phyloP scores from a whole-genome alignment of 2,113 vertebrate species.

The Protomyctophum bolini region DNA sequence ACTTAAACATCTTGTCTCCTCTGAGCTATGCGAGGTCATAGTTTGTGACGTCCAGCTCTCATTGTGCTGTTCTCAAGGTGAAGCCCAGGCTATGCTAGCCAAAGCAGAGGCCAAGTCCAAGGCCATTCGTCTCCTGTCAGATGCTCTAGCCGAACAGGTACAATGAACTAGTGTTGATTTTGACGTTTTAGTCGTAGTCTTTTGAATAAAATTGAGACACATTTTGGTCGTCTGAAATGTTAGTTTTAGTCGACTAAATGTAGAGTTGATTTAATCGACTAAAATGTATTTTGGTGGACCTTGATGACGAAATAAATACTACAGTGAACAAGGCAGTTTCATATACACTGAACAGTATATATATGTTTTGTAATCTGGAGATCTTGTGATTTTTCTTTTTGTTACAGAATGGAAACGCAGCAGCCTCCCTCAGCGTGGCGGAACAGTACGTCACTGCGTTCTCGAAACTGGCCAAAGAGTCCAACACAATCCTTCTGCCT shows the following conservation, averaged over 20 bases:
- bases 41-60: not conserved
- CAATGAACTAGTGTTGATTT: slow-evolving; percentile 1
- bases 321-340: too few species aligned
- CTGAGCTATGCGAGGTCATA: not conserved
- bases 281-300: too few species aligned
- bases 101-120: slow-evolving; percentile 92
- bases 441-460: slow-evolving; percentile 95
- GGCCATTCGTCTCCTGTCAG: slow-evolving; percentile 88
- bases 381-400: not conserved
- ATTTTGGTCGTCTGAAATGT: too few species aligned
- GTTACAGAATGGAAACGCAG: slow-evolving; percentile 85
- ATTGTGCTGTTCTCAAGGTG: slow-evolving; percentile 76
- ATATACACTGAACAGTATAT: too few species aligned
- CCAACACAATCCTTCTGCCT: slow-evolving; percentile 92
- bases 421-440: slow-evolving; percentile 89
- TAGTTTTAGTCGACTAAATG: too few species aligned
- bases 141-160: slow-evolving; percentile 87
- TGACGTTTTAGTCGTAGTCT: not conserved
- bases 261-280: too few species aligned
- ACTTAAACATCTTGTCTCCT: slow-evolving; percentile 29
- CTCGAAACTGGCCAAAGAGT: slow-evolving; percentile 93
- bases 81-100: slow-evolving; percentile 89
- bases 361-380: too few species aligned
- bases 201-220: too few species aligned
- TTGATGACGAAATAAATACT: too few species aligned